phyloP scores from a whole-genome alignment of 2,797 vertebrate genomes.

The Allobates femoralis region DNA sequence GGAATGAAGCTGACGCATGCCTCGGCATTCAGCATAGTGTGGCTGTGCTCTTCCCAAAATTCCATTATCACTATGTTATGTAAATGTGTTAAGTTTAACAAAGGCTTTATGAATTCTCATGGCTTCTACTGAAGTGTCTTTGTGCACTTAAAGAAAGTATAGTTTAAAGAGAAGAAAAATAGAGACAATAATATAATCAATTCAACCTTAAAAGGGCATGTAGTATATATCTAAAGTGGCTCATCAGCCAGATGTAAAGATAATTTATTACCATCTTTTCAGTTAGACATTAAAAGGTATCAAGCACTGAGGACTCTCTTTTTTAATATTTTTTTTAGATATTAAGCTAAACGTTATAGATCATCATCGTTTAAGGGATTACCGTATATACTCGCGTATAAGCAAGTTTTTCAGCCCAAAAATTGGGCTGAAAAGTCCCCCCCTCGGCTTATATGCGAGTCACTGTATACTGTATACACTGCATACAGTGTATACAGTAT shows the following conservation, averaged over 20 bases:
- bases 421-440: too few relatives aligned
- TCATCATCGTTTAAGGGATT: conserved; percentile 2
- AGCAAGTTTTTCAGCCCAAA: too few relatives aligned
- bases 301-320: too few relatives aligned
- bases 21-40: conserved; percentile 47
- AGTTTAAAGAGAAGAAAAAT: conserved; percentile 57
- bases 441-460: too few relatives aligned
- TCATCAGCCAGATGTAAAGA: not conserved
- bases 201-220: not conserved
- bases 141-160: conserved; percentile 46
- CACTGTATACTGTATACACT: too few relatives aligned
- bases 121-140: conserved; percentile 25
- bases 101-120: conserved; percentile 43
- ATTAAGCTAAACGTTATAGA: conserved; percentile 59
- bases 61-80: conserved; percentile 55
- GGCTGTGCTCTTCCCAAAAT: conserved; percentile 39
- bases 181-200: not conserved
- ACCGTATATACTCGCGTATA: too few relatives aligned
- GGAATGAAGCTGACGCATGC: conserved; percentile 65
- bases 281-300: too few relatives aligned
- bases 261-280: too few relatives aligned
- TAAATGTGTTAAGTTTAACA: conserved; percentile 29
- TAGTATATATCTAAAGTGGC: not conserved
- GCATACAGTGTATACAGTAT: too few relatives aligned
- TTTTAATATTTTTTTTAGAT: too few relatives aligned